Percentiles rank a stretch among this genome's conserved stretches.
Conservation (phyloP, 1,140 invertebrate genomes). For the Bombus soroeensis region DNA sequence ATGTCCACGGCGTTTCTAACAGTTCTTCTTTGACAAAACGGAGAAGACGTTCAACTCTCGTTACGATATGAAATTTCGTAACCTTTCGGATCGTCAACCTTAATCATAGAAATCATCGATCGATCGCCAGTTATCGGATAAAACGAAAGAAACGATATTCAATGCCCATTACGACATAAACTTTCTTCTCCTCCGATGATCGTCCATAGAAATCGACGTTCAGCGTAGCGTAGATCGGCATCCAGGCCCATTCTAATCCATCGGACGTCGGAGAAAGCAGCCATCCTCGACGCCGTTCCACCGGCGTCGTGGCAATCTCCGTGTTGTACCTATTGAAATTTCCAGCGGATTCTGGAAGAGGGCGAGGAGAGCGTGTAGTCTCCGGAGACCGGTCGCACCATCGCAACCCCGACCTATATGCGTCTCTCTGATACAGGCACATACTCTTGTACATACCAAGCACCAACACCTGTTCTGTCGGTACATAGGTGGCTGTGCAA, state of each 20-base stretch:
- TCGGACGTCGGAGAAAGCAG: conserved; percentile 11
- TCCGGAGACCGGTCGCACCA: conserved; percentile 35
- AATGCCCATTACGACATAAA: background rate
- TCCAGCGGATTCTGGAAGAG: conserved; percentile 54
- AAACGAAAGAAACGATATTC: background rate
- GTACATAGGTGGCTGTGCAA: conserved; percentile 23
- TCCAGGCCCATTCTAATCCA: conserved; percentile 32
- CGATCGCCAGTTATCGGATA: background rate
- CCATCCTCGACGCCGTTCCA: background rate
- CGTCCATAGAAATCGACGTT: background rate
- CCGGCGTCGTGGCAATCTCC: conserved; percentile 27
- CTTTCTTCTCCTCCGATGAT: background rate
- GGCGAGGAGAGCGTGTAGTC: conserved; percentile 33
- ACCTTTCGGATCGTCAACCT: too few species aligned
- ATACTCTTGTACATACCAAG: background rate
- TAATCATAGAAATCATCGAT: background rate
- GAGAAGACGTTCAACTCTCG: too few species aligned
- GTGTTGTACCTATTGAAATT: conserved; percentile 31
- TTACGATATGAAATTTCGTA: too few species aligned
- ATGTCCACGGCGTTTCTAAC: too few species aligned
- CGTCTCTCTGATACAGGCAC: background rate
- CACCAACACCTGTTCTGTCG: conserved; percentile 13
- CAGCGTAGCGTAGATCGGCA: background rate
- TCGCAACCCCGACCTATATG: conserved; percentile 31
- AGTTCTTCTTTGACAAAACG: too few species aligned